Base-by-base conservation (phyloP, 2,888 invertebrate genomes). In the Alloplasta piceator region DNA sequence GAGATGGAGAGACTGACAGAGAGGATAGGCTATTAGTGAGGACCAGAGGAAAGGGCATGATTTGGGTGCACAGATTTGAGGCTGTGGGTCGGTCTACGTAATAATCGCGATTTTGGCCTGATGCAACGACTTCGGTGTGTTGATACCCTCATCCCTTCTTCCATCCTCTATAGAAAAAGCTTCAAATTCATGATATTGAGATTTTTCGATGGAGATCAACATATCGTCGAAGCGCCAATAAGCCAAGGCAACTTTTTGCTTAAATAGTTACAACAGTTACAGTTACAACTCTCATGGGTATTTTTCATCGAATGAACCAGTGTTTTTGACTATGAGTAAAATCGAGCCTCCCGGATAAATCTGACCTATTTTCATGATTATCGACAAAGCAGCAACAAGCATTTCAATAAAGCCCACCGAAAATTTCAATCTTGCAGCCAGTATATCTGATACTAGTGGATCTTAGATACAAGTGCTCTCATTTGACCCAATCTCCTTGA, bases 11-110 rank as follows among this genome's bases (percentile, higher is more conserved):
- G 56, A 52, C 9, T 26, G 56, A 48, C 36, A 52, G 9, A 38
- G 64, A 70, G 50, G 60, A 14, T 41, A 7, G 14, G 26, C 26
- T 26, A 26, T 26, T 26, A 26, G 26, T 26, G 26, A 26, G 3
- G 39, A 67, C 43, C 6, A 4, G 43, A 46, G 48, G 50, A 43
- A 71, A 52, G 74, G 52, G 78, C 58, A 74, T 75, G 71, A 82
- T 78, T 78, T 78, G 12, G 56, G 55, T 75, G 74, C 71, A 78
- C 60, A 55, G 81, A 82, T 82, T 82, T 82, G 61, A 82, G 71
- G 74, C 64, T 56, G 60, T 26, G 26, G 26, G 3, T 56, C 50
- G 78, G 66, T 55, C 74, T 71, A 50, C 71, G 81, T 82, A 75
- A 82, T 66, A 78, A 70, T 66, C 48, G 78, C 14, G 56, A 74